A percentile compares a stretch with the other conserved stretches of the same genome.
Evolutionary conservation across 1,140 invertebrate species (phyloP).

Genomic region (Conopomorpha cramerella): DNA sequence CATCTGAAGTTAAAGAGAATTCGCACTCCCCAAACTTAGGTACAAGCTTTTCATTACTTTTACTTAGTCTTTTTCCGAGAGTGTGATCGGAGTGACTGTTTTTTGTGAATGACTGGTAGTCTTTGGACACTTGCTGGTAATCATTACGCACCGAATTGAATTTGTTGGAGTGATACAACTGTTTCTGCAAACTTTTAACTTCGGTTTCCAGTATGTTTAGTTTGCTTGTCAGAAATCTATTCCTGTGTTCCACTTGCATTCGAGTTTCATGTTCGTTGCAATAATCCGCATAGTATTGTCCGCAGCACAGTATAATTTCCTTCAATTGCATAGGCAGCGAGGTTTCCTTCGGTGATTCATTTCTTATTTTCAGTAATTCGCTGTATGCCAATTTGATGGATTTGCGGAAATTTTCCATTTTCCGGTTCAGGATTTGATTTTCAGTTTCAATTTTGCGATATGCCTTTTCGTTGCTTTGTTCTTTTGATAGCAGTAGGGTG

Average conservation of each 20-base stretch:
- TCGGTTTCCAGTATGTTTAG: slow-evolving; percentile 13
- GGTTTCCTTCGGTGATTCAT: slow-evolving; percentile 5
- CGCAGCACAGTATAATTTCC: slow-evolving; percentile 14
- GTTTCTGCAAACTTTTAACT: too few species aligned
- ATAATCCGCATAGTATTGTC: slow-evolving; percentile 14
- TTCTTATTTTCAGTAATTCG: slow-evolving; percentile 12
- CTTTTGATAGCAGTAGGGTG: slow-evolving; percentile 6
- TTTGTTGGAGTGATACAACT: too few species aligned
- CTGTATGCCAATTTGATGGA: slow-evolving; percentile 13
- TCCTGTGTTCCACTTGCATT: slow-evolving; percentile 14
- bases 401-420: slow-evolving; percentile 9
- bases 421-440: slow-evolving; percentile 9
- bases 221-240: slow-evolving; percentile 18
- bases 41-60: too few species aligned
- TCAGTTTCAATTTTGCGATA: slow-evolving; percentile 6
- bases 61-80: too few species aligned
- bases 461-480: slow-evolving; percentile 7
- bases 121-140: too few species aligned
- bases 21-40: too few species aligned
- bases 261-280: slow-evolving; percentile 11
- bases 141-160: too few species aligned
- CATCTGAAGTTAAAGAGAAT: too few species aligned
- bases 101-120: too few species aligned
- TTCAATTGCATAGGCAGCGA: slow-evolving; percentile 10
- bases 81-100: too few species aligned